phyloP scores from a whole-genome alignment of 2,888 invertebrate genomes.

The Dicycla oo region DNA sequence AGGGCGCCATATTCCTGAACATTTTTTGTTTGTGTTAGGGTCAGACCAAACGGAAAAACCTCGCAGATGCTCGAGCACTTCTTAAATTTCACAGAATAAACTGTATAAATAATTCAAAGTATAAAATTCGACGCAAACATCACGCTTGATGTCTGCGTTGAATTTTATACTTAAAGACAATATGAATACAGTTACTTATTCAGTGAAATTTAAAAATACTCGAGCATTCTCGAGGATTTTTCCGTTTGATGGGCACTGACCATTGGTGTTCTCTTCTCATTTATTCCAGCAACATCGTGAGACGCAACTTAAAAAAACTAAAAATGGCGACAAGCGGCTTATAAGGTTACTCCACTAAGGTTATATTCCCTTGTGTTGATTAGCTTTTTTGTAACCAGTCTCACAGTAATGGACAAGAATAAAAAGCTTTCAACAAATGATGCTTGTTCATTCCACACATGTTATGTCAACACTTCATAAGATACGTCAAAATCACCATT shows the following conservation, averaged over 20 bases:
- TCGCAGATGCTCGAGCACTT: too few relatives aligned
- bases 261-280: too few relatives aligned
- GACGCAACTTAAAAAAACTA: background rate
- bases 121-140: too few relatives aligned
- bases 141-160: too few relatives aligned
- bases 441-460: slow-evolving; percentile 13
- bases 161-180: too few relatives aligned
- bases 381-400: background rate
- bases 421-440: background rate
- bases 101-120: too few relatives aligned
- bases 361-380: background rate
- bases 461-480: slow-evolving; percentile 37
- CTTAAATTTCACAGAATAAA: too few relatives aligned
- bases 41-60: too few relatives aligned
- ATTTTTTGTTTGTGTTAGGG: background rate
- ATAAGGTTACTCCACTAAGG: background rate
- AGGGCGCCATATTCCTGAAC: background rate
- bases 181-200: too few relatives aligned
- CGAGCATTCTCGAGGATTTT: too few relatives aligned
- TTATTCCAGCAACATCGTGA: background rate
- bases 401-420: background rate
- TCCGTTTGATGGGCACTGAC: too few relatives aligned
- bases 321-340: background rate
- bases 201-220: too few relatives aligned
- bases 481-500: slow-evolving; percentile 43